Evolutionary conservation across 23 tunicate species (phyloP).

Genomic region (Trididemnum nubilum): DNA sequence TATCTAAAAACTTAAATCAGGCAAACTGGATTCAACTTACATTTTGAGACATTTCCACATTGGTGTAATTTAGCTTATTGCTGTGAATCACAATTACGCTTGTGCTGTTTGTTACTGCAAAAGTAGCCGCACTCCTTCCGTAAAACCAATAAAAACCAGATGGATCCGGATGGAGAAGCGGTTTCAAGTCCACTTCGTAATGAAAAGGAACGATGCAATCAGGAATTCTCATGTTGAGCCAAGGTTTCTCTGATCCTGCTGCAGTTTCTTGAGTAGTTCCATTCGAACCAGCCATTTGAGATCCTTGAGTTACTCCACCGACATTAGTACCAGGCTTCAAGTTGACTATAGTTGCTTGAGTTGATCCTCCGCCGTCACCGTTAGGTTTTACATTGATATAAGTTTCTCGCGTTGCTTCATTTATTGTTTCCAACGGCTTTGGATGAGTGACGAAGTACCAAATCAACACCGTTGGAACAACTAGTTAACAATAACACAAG

Average conservation of each 20-base stretch:
- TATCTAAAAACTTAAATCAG: no score
- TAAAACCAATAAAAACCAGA: slow-evolving; percentile 47
- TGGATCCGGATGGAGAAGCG: slow-evolving; percentile 46
- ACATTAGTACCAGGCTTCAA: no score
- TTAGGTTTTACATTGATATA: no score
- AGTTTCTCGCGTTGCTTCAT: no score
- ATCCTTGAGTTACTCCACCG: no score
- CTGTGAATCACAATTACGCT: slow-evolving; percentile 29
- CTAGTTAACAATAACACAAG: background rate
- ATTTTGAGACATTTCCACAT: background rate
- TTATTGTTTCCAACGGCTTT: no score
- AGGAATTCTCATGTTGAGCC: slow-evolving; percentile 60
- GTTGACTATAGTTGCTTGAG: no score
- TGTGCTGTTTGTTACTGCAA: slow-evolving; percentile 5
- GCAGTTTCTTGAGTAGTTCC: no score
- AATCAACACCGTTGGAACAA: background rate
- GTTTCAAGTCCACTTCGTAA: slow-evolving; percentile 55
- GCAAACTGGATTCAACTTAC: background rate
- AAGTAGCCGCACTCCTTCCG: slow-evolving; percentile 41
- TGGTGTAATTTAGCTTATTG: slow-evolving; percentile 6
- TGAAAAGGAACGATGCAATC: slow-evolving; percentile 28
- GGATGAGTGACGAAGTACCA: background rate
- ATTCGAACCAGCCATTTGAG: no score
- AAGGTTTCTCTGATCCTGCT: slow-evolving; percentile 32
- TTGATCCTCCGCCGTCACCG: no score